A percentile compares a stretch with the other conserved stretches of the same genome.
These are phyloP conservation scores for Melinopterus prodromus DNA, from an alignment of 2,888 invertebrate species.

Conservation along the genomic window DNA sequence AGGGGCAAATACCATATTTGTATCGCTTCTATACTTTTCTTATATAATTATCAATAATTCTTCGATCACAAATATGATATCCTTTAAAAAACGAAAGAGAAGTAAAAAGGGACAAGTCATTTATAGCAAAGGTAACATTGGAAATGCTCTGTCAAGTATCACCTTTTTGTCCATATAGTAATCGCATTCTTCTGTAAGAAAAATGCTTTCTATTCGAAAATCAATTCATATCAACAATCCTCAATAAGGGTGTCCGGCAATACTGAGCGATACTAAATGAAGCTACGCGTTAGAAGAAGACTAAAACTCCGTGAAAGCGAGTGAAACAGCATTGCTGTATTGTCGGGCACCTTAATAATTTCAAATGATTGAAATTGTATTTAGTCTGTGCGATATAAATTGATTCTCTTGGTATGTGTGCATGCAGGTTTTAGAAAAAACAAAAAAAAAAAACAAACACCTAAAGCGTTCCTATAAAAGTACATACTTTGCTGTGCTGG, in stretches of 20 bases:
- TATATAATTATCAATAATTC: background rate
- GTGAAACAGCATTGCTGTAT: too few species aligned
- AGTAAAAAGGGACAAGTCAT: conserved; percentile 15
- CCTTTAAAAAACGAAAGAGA: conserved; percentile 14
- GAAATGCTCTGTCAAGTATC: conserved; percentile 57
- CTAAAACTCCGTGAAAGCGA: too few species aligned
- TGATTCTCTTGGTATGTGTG: conserved; percentile 48
- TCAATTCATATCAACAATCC: conserved; percentile 48
- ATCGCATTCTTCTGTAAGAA: conserved; percentile 52
- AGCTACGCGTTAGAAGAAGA: too few species aligned
- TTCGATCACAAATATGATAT: conserved; percentile 9
- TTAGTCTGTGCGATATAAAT: conserved; percentile 46
- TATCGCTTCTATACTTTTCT: background rate
- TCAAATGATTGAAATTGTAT: too few species aligned
- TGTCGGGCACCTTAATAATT: too few species aligned
- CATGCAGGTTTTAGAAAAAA: conserved; percentile 45
- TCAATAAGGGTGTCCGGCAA: background rate
- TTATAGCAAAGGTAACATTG: conserved; percentile 62
- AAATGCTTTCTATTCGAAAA: conserved; percentile 49
- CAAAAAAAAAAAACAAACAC: conserved; percentile 18
- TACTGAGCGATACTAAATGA: too few species aligned
- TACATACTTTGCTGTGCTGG: conserved; percentile 79
- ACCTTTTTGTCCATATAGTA: conserved; percentile 34
- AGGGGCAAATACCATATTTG: conserved; percentile 18
- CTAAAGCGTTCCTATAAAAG: conserved; percentile 27